Base-by-base conservation (phyloP, 1,140 invertebrate genomes). In the Camponotus floridanus region DNA sequence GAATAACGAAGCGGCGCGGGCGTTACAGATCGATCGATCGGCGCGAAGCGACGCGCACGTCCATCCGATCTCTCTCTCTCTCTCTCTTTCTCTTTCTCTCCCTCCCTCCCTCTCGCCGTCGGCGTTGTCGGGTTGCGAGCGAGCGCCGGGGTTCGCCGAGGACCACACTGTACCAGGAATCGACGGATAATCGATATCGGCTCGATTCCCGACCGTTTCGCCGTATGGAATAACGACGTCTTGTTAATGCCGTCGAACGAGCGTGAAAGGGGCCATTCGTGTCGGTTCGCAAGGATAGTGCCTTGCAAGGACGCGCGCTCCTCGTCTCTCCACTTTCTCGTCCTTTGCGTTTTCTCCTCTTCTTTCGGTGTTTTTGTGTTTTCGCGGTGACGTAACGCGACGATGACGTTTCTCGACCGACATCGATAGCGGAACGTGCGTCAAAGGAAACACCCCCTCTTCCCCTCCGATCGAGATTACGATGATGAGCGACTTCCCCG, bases 251-350 rank as follows among this genome's bases (percentile, higher is more conserved):
- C 84, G 51, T 18, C 64, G 64, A 80, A 86, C 84, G 84, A 68
- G 84, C 84, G 64, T 86, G 39, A 86, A 79, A 86, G 76, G 80
- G 76, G 76, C 76, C 73, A 79, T 85, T 80, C 84, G 76, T 80
- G 76, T 21, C 76, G 74, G 13, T 80, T 48, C 21, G 33, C 42
- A 61, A 67, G 48, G 42, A 33, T 57, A 26, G 15, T 42, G 31
- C 7, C 67, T 51, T n/a, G 55, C 26, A 42, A 81, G 36, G 26
- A 33, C 26, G 15, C 48, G 42, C 45, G 36, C 36, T 67, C 42
- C 11, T 61, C 45, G n/a, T 48, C 65, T 64, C 76, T 39, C 31
- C 26, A 2, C 36, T 68, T 51, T 51, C 39, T 65, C 42, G 39
- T 7, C 1, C 26, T n/a, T 26, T 18, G 45, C 9, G 26, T 26